Evolutionary conservation across 1,140 invertebrate genomes (phyloP), one percentile per base, ranked within the genome.

Genomic region (Homarus americanus): DNA sequence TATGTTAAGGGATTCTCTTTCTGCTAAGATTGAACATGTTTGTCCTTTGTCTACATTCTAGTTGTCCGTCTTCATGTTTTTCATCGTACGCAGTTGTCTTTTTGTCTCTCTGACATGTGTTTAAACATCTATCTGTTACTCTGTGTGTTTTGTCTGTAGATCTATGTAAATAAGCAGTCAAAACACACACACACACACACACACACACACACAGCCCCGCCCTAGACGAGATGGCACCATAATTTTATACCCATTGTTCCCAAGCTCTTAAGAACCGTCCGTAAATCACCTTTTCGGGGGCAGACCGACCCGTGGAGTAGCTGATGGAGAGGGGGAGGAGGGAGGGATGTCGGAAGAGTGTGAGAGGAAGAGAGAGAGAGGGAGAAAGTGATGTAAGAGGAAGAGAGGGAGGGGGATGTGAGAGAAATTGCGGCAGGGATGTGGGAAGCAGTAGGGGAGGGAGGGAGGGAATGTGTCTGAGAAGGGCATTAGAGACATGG

Each of bases 161-260:
- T n/a, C n/a, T n/a, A n/a, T n/a, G n/a, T n/a, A n/a, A n/a, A n/a
- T n/a, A n/a, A n/a, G n/a, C n/a, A n/a, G n/a, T n/a, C n/a, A n/a
- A n/a, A n/a, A 83, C 34, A 63, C 82, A 83, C 53, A 63, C 82
- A 83, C 53, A 63, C 82, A 83, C 82, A 83, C 82, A 83, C 82
- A 83, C 82, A 83, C 82, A 83, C 82, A 83, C 82, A 83, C 82
- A 83, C 82, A 83, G 49, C 20, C 34, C n/a, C 44, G 58, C n/a
- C 49, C 28, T 28, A 24, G 12, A 63, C 24, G 17, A 24, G 38
- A 72, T 83, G 53, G 58, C 38, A 28, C 58, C 41, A 80, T 80
- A 80, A 80, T 80, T 49, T 80, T 53, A 80, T 53, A 17, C 78
- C 44, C 53, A 53, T 53, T 53, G 78, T 80, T 78, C 78, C 78